These are phyloP conservation scores for Erpetoichthys calabaricus DNA, from an alignment of 2,797 vertebrate genomes.

Conservation along the genomic window DNA sequence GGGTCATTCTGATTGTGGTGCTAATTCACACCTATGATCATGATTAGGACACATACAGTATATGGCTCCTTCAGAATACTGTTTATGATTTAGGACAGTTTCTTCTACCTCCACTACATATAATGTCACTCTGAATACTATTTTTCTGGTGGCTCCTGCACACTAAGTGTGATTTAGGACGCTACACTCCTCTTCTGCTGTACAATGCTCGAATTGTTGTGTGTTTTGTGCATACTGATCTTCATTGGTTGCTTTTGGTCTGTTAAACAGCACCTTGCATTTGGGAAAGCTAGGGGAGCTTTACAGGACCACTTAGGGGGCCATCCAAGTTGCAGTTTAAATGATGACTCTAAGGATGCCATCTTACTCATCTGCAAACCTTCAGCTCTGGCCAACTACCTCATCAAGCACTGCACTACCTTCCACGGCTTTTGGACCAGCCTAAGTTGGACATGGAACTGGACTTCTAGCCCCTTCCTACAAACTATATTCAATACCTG, in stretches of 20 bases:
- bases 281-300: slow-evolving; percentile 15
- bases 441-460: slow-evolving; percentile 50
- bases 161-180: no score
- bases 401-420: slow-evolving; percentile 51
- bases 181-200: no score
- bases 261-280: slow-evolving; percentile 31
- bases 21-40: no score
- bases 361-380: slow-evolving; percentile 56
- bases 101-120: no score
- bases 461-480: slow-evolving; percentile 31
- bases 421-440: slow-evolving; percentile 35
- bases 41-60: no score
- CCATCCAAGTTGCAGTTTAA: slow-evolving; percentile 4
- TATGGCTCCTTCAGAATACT: no score
- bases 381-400: slow-evolving; percentile 60
- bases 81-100: no score
- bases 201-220: no score
- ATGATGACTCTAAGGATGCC: slow-evolving; percentile 10
- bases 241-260: slow-evolving; percentile 44
- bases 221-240: slow-evolving; percentile 29
- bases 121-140: no score
- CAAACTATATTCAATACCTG: slow-evolving; percentile 47
- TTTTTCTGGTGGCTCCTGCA: no score
- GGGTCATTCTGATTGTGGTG: no score
- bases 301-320: slow-evolving; percentile 20